Evolutionary conservation across 1,140 invertebrate species (phyloP), one percentile per base, ranked within the genome.

Genomic region (Leptinotarsa lineolata): DNA sequence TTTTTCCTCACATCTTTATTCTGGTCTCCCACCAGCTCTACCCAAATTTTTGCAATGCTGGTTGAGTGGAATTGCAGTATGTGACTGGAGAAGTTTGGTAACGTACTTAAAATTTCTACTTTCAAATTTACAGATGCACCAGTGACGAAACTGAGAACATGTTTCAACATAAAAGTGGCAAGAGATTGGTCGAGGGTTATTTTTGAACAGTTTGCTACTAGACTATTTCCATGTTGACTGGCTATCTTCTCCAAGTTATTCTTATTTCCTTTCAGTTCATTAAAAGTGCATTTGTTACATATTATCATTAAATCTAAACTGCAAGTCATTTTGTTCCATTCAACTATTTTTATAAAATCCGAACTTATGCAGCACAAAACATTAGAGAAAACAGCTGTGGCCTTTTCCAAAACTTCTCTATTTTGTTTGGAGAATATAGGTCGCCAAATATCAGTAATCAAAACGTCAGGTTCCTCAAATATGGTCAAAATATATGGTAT

Each of bases 51-150:
- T 1, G 82, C 74, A 20, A 84, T 68, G 44, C 84, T 75, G 66
- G 81, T 83, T 6, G 78, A 78, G 73, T 85, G 84, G 72, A 88
- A 88, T 46, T 73, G 78, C 48, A 79, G 61, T 1, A 85, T 75
- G 72, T 88, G 87, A 78, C 85, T 86, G 1, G 86, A 85, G n/a
- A 79, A 74, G 69, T 46, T 71, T n/a, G 78, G 78, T 18, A 81
- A 61, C 11, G 68, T 20, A 16, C 77, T 21, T 16, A 81, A 44
- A 12, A 74, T 72, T 39, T 45, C 44, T 16, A 75, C 21, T 68
- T 78, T 79, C n/a, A 75, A 39, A 11, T 72, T 59, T 44, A 58
- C 30, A 59, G 72, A 60, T 48, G 45, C 24, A 20, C 59, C 61
- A 44, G 69, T 72, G 4, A 81, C n/a, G 70, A 70, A 69, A 69